phyloP scores from a whole-genome alignment of 2,113 vertebrate genomes.

The Galeopterus variegatus region DNA sequence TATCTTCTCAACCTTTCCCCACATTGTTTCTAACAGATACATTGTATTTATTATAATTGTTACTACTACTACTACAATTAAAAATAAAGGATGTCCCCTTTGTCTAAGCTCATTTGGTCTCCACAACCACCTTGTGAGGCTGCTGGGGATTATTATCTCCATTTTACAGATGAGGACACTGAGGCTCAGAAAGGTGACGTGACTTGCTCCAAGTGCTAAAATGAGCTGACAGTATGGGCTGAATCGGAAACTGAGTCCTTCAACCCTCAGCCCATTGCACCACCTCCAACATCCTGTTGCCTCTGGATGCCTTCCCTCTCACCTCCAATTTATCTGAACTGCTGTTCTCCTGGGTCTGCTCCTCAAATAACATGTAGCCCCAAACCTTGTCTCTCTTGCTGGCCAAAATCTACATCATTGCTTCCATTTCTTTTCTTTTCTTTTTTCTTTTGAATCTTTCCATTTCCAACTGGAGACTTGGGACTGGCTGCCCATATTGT shows the following conservation, averaged over 20 bases:
- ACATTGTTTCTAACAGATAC: not conserved
- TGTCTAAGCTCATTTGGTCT: not conserved
- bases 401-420: slow-evolving; percentile 77
- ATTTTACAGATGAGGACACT: not conserved
- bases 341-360: slow-evolving; percentile 62
- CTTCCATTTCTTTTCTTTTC: slow-evolving; percentile 65
- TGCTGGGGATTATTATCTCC: not conserved
- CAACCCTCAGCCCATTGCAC: slow-evolving; percentile 42
- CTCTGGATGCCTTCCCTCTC: slow-evolving; percentile 77
- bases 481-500: not conserved
- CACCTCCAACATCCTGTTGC: slow-evolving; percentile 69
- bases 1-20: not conserved
- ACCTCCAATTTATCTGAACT: slow-evolving; percentile 76
- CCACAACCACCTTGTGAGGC: not conserved
- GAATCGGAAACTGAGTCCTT: slow-evolving; percentile 38
- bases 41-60: not conserved
- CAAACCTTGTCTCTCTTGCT: slow-evolving; percentile 64
- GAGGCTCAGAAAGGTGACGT: not conserved
- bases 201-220: not conserved
- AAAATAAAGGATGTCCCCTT: not conserved
- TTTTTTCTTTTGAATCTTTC: slow-evolving; percentile 34
- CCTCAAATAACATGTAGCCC: slow-evolving; percentile 70
- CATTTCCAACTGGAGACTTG: slow-evolving; percentile 20
- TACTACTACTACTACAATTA: not conserved
- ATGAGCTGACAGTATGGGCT: not conserved